phyloP scores from a whole-genome alignment of 2,113 vertebrate genomes.

The Eulemur macaco region DNA sequence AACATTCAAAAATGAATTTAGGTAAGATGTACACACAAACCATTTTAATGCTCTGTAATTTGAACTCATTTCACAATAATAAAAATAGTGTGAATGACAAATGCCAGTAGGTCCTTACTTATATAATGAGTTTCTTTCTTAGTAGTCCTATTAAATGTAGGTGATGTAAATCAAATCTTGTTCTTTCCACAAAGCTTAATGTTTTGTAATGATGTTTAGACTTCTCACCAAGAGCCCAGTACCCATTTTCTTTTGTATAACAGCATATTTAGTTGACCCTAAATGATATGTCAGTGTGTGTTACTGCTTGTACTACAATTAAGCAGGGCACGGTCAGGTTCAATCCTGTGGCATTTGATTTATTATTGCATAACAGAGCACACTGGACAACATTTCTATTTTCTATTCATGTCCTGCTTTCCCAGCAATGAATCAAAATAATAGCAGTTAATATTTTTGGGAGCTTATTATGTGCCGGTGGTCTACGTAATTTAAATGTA shows the following conservation, averaged over 20 bases:
- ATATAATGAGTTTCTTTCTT: not conserved
- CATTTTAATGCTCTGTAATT: not conserved
- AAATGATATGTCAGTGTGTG: not conserved
- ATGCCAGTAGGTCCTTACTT: not conserved
- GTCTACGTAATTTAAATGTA: not conserved
- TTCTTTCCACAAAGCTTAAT: not conserved
- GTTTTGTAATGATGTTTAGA: not conserved
- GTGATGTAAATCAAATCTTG: not conserved
- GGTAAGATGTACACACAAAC: not conserved
- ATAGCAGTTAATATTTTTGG: not conserved
- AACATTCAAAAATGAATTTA: too few relatives aligned
- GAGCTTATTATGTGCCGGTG: not conserved
- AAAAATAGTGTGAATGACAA: not conserved
- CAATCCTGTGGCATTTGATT: not conserved
- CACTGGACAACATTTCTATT: not conserved
- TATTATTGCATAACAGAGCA: not conserved
- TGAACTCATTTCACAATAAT: not conserved
- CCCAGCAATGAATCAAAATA: constrained; percentile 16
- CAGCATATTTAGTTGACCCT: not conserved
- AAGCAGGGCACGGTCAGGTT: not conserved
- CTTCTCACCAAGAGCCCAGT: not conserved
- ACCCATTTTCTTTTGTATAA: not conserved
- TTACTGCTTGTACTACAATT: not conserved
- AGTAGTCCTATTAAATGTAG: not conserved
- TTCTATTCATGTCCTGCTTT: not conserved